Evolutionary conservation across 2,113 vertebrate genomes (phyloP).

Genomic region (Sturnira hondurensis): DNA sequence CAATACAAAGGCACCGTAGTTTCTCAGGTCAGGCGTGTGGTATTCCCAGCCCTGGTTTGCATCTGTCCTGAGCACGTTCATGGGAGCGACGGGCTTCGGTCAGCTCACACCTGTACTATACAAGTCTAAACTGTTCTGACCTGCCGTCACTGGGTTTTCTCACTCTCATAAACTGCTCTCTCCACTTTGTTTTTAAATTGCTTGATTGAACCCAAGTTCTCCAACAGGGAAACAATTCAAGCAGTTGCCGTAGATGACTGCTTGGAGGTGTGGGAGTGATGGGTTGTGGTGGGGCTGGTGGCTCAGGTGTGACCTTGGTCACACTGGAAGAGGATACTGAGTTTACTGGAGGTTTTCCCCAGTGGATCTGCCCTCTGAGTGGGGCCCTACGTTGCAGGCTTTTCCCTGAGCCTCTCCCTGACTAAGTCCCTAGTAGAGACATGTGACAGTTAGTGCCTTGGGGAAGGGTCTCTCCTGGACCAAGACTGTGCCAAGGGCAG

Average conservation of each 20-base stretch:
- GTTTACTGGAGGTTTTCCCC: not conserved
- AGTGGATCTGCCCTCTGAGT: not conserved
- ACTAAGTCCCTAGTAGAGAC: not conserved
- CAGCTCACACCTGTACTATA: accelerated
- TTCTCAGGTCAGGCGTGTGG: not conserved
- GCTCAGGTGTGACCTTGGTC: accelerated
- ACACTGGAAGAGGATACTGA: not conserved
- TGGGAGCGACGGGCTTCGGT: not conserved
- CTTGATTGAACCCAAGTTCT: not conserved
- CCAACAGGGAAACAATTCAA: not conserved
- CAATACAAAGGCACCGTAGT: accelerated
- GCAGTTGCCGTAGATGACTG: not conserved
- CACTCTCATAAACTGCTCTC: not conserved
- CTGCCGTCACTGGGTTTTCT: not conserved
- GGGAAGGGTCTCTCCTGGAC: not conserved
- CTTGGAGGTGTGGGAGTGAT: not conserved
- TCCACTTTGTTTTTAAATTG: not conserved
- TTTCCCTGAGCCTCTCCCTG: not conserved
- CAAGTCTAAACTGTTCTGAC: not conserved
- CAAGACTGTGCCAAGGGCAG: not conserved
- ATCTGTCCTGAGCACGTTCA: not conserved
- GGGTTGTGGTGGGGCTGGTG: not conserved
- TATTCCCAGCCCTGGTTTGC: not conserved
- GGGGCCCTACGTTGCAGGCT: not conserved
- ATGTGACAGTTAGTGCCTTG: not conserved